phyloP scores from a whole-genome alignment of 2,888 invertebrate species.

The Rhamphomyia laevipes region DNA sequence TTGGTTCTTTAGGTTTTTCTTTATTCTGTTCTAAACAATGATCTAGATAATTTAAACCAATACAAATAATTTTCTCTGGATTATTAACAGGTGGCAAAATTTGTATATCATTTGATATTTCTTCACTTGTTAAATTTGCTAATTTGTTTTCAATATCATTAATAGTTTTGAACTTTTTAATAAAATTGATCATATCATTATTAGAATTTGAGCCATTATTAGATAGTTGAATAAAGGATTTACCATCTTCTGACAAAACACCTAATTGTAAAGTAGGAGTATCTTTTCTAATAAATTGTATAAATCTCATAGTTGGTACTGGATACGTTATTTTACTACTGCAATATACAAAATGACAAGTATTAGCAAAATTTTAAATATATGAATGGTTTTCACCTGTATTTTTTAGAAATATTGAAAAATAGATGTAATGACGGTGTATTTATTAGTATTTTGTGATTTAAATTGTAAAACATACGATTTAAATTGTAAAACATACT shows the following conservation, averaged over 20 bases:
- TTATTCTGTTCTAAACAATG: constrained; percentile 75
- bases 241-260: constrained; percentile 48
- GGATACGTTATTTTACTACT: background rate
- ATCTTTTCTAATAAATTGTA: constrained; percentile 54
- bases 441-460: no score
- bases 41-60: constrained; percentile 75
- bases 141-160: constrained; percentile 26
- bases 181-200: constrained; percentile 38
- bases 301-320: constrained; percentile 49
- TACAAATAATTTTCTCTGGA: constrained; percentile 74
- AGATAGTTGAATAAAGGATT: constrained; percentile 53
- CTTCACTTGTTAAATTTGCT: background rate
- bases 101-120: constrained; percentile 17
- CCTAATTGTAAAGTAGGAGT: constrained; percentile 51
- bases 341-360: background rate
- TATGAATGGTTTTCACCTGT: no score
- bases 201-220: constrained; percentile 25
- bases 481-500: no score
- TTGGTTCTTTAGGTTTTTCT: constrained; percentile 60
- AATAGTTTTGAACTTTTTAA: constrained; percentile 29
- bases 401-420: no score
- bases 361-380: no score
- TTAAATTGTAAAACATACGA: no score
- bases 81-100: constrained; percentile 58
- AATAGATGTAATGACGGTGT: no score